Evolutionary conservation across 2,797 vertebrate genomes (phyloP).

Genomic region (Chiloscyllium punctatum): DNA sequence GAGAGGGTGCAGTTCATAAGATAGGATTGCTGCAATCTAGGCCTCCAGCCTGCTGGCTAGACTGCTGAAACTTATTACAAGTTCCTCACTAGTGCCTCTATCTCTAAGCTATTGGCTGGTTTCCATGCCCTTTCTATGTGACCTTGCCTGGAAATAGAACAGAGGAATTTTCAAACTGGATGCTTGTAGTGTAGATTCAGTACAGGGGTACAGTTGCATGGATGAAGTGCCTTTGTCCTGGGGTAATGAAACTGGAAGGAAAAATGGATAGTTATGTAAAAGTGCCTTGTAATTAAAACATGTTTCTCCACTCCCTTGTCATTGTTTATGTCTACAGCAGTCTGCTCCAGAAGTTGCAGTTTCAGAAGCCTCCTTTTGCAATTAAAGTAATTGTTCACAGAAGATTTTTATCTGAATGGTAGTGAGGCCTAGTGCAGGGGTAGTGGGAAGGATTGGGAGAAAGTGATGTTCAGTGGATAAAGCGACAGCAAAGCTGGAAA

Average conservation of each 20-base stretch:
- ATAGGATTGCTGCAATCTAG: conserved; percentile 88
- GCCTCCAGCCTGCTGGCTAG: conserved; percentile 91
- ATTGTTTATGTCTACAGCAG: conserved; percentile 50
- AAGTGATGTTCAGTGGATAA: not conserved
- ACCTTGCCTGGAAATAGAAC: conserved; percentile 74
- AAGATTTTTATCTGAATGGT: conserved; percentile 47
- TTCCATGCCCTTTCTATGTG: conserved; percentile 67
- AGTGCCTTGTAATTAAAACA: conserved; percentile 50
- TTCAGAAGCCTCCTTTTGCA: conserved; percentile 45
- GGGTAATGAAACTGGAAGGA: conserved; percentile 32
- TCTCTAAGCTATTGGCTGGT: conserved; percentile 61
- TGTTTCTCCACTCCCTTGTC: conserved; percentile 51
- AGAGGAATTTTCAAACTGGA: conserved; percentile 52
- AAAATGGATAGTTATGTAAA: conserved; percentile 48
- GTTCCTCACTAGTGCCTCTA: conserved; percentile 79
- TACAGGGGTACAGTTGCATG: not conserved
- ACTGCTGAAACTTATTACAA: conserved; percentile 96
- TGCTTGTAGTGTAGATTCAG: not conserved
- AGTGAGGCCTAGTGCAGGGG: conserved; percentile 39
- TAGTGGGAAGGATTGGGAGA: not conserved
- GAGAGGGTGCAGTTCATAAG: conserved; percentile 44
- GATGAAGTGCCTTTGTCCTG: not conserved
- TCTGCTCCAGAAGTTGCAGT: conserved; percentile 44
- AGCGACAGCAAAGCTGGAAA: not conserved
- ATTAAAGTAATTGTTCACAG: conserved; percentile 52